phyloP scores from a whole-genome alignment of 2,888 invertebrate species.

The Scotopteryx bipunctaria region DNA sequence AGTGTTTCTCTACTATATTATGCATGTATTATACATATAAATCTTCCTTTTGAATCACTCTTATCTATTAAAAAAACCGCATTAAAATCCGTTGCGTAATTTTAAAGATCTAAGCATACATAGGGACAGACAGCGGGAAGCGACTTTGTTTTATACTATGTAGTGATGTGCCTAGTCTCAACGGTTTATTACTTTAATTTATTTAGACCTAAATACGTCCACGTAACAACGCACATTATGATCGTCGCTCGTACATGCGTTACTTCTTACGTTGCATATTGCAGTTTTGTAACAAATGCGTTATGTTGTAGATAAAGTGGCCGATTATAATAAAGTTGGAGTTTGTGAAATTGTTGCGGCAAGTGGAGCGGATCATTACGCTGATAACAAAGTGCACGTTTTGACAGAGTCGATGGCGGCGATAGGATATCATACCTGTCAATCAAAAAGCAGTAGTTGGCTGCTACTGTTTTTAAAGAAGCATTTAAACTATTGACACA shows the following conservation, averaged over 20 bases:
- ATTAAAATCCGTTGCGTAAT: too few relatives aligned
- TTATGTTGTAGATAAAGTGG: slow-evolving; percentile 54
- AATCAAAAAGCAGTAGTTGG: too few relatives aligned
- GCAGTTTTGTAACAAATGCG: slow-evolving; percentile 51
- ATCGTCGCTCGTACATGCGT: slow-evolving; percentile 40
- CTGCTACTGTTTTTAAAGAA: slow-evolving; percentile 1
- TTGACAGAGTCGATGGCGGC: slow-evolving; percentile 2
- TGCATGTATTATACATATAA: too few relatives aligned
- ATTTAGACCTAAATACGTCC: slow-evolving; percentile 21
- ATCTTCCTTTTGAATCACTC: too few relatives aligned
- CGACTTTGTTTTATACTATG: too few relatives aligned
- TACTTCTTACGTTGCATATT: slow-evolving; percentile 39
- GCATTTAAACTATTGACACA: background rate
- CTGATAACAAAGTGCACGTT: slow-evolving; percentile 27
- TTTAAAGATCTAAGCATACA: too few relatives aligned
- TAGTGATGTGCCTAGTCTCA: too few relatives aligned
- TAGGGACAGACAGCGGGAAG: too few relatives aligned
- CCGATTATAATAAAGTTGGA: slow-evolving; percentile 48
- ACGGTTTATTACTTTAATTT: too few relatives aligned
- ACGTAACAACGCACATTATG: slow-evolving; percentile 17
- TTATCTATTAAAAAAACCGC: too few relatives aligned
- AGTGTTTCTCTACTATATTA: too few relatives aligned
- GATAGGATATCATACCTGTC: slow-evolving; percentile 2
- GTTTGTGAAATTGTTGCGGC: slow-evolving; percentile 45
- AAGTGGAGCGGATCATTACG: slow-evolving; percentile 49